Percentiles rank a stretch among this genome's conserved stretches.
These are phyloP conservation scores for Xiphophorus maculatus DNA, from an alignment of 2,113 vertebrate genomes.

Conservation along the genomic window DNA sequence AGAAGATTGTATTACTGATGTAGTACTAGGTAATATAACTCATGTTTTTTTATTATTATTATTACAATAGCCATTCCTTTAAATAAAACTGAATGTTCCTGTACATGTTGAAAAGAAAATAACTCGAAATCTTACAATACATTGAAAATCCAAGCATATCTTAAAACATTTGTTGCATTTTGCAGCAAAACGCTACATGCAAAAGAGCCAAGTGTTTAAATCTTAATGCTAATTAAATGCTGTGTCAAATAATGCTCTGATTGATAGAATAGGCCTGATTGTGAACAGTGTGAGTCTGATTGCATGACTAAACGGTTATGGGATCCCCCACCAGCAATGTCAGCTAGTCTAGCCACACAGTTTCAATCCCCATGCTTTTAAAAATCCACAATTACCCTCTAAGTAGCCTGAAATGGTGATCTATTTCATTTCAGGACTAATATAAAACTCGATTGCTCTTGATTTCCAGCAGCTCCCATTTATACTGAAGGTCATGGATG, in stretches of 20 bases:
- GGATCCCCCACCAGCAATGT: slow-evolving; percentile 53
- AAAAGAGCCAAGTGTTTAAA: slow-evolving; percentile 11
- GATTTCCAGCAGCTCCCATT: slow-evolving; percentile 40
- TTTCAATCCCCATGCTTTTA: slow-evolving; percentile 6
- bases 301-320: slow-evolving; percentile 56
- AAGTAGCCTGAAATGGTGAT: slow-evolving; percentile 56
- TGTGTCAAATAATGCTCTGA: slow-evolving; percentile 48
- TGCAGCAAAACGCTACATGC: not conserved
- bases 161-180: not conserved
- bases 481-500: slow-evolving; percentile 19
- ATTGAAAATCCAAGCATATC: not conserved
- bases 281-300: slow-evolving; percentile 69
- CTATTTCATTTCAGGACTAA: slow-evolving; percentile 23
- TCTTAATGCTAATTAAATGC: slow-evolving; percentile 32
- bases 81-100: not conserved
- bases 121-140: not conserved
- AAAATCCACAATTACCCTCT: slow-evolving; percentile 37
- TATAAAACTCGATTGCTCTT: slow-evolving; percentile 51
- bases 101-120: not conserved
- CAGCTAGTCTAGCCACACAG: slow-evolving; percentile 11
- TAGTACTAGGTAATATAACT: too few species aligned
- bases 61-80: too few species aligned
- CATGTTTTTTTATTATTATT: too few species aligned
- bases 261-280: slow-evolving; percentile 68
- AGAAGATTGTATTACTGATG: too few species aligned